Evolutionary conservation across 2,113 vertebrate species (phyloP), one percentile per base, ranked within the genome.

Genomic region (Eptesicus fuscus): DNA sequence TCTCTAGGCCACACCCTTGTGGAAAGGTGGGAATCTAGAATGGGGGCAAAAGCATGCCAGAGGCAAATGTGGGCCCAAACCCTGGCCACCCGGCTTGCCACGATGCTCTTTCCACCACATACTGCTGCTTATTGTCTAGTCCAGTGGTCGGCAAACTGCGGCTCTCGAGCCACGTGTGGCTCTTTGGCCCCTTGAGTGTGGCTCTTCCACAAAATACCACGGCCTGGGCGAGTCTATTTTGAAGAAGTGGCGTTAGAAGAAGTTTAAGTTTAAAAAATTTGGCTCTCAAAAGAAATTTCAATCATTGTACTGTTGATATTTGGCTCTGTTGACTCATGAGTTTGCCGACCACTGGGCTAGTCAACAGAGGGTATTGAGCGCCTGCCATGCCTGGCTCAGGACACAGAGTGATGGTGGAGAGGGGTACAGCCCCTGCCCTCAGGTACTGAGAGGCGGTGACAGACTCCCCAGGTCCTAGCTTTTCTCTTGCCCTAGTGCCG

Each of bases 401-500:
- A 18, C 42, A 4, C 42, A 14, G 42, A n/a, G 2, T 25, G 80
- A 37, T 32, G 28, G 70, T 49, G 6, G 4, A 37, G 53, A 32
- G 3, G 42, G n/a, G 22, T 6, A 10, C 17, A 61, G 32, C 37
- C 7, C 35, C 80, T 53, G 44, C 85, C 35, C 9, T 14, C 61
- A 14, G 2, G 47, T 10, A 16, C n/a, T 22, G 0, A 32, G 32
- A 28, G 8, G 5, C 49, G 7, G 11, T 61, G 76, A 51, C 30
- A 16, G 0, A 22, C 16, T 40, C 78, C 42, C 56, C 56, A 35
- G 79, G 44, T 14, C 61, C 89, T 78, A 49, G 86, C 53, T 70
- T 80, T 53, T 92, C 59, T 82, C 78, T 83, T 82, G 9, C 13
- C 67, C 53, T 88, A 88, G 85, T 9, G 63, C 83, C 40, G 42